phyloP scores from a whole-genome alignment of 2,888 invertebrate genomes.

The Fabriciana adippe region DNA sequence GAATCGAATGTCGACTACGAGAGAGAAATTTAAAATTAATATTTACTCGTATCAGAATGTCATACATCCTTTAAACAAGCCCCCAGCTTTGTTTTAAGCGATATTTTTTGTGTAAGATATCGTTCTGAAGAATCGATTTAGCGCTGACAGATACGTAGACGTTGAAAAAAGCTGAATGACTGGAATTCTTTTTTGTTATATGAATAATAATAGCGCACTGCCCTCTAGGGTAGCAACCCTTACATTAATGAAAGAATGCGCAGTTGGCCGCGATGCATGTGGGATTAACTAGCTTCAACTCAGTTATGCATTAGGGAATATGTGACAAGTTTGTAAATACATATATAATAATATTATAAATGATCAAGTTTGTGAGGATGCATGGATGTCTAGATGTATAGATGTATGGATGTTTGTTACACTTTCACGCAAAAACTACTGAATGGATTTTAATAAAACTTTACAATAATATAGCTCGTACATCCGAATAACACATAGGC shows the following conservation, averaged over 20 bases:
- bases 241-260: slow-evolving; percentile 70
- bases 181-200: slow-evolving; percentile 58
- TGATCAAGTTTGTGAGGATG: too few relatives aligned
- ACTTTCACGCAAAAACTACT: too few relatives aligned
- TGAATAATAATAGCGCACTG: slow-evolving; percentile 74
- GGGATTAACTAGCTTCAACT: slow-evolving; percentile 69
- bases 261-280: slow-evolving; percentile 70
- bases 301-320: slow-evolving; percentile 58
- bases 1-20: slow-evolving; percentile 63
- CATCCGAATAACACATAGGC: too few relatives aligned
- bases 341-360: too few relatives aligned
- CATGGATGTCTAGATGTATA: too few relatives aligned
- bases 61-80: slow-evolving; percentile 42
- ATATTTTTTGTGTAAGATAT: slow-evolving; percentile 51
- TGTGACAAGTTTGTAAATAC: slow-evolving; percentile 43
- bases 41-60: slow-evolving; percentile 34
- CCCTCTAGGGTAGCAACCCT: slow-evolving; percentile 75
- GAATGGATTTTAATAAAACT: too few relatives aligned
- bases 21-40: slow-evolving; percentile 29
- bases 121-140: slow-evolving; percentile 46
- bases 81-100: slow-evolving; percentile 71
- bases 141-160: slow-evolving; percentile 67
- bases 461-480: too few relatives aligned
- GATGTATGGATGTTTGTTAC: too few relatives aligned
- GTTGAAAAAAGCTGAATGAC: slow-evolving; percentile 53